A percentile compares a stretch with the other conserved stretches of the same genome.
phyloP scores from a whole-genome alignment of 2,113 vertebrate species.

The Nymphicus hollandicus region DNA sequence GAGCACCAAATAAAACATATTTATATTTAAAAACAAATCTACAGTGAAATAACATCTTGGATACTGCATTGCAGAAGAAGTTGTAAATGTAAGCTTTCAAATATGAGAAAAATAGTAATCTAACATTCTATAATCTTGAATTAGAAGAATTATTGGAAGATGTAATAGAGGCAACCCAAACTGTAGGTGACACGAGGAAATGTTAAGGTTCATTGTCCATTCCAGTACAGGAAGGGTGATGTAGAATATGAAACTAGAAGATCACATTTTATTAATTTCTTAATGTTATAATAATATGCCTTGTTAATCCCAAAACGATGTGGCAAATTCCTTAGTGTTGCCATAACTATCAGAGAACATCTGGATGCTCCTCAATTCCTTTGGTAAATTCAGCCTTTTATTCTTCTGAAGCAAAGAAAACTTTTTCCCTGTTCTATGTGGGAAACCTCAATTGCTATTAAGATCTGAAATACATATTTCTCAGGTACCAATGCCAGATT shows the following conservation, averaged over 20 bases:
- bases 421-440: not conserved
- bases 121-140: not conserved
- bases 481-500: not conserved
- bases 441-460: not conserved
- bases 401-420: not conserved
- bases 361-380: not conserved
- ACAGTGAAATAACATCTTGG: not conserved
- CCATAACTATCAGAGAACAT: not conserved
- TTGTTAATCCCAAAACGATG: not conserved
- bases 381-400: not conserved
- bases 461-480: not conserved
- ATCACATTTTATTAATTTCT: not conserved
- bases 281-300: not conserved
- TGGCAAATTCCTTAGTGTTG: not conserved
- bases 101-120: not conserved
- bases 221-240: not conserved
- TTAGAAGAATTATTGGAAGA: not conserved
- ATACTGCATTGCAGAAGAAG: not conserved
- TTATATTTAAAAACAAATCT: not conserved
- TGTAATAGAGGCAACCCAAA: not conserved
- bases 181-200: rapidly evolving
- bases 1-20: not conserved
- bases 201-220: not conserved
- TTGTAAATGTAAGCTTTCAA: not conserved
- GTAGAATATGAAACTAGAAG: not conserved